Percentiles rank a stretch among this genome's conserved stretches.
Evolutionary conservation across 2,888 invertebrate species (phyloP).

Genomic region (Hirtodrosophila duncani): DNA sequence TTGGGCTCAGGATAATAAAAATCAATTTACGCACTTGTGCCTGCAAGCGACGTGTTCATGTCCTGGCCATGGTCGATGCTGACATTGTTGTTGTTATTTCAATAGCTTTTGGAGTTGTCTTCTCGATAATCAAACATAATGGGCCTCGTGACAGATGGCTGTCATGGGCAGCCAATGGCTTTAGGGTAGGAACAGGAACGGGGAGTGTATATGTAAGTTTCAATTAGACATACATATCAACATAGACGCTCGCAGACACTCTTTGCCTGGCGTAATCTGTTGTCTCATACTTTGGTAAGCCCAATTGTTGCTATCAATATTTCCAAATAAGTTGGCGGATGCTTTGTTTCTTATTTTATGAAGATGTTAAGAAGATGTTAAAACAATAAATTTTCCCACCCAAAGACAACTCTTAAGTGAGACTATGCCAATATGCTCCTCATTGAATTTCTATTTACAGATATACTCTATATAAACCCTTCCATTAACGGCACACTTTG

Average conservation of each 20-base stretch:
- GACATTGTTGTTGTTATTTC: slow-evolving; percentile 5
- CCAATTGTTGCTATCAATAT: slow-evolving; percentile 1
- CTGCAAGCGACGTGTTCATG: slow-evolving; percentile 26
- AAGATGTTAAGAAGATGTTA: no score
- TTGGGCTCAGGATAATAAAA: slow-evolving; percentile 43
- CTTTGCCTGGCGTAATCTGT: no score
- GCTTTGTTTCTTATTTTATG: no score
- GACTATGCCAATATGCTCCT: no score
- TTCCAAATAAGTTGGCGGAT: background rate
- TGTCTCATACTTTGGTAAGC: background rate
- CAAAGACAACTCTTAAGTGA: no score
- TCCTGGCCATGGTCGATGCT: slow-evolving; percentile 17
- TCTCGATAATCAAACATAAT: slow-evolving; percentile 45
- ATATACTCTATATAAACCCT: no score
- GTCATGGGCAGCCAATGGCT: slow-evolving; percentile 31
- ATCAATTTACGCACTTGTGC: slow-evolving; percentile 49
- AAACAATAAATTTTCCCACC: no score
- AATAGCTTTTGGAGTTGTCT: slow-evolving; percentile 32
- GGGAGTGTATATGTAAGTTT: slow-evolving; percentile 19
- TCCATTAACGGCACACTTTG: no score
- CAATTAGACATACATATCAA: no score
- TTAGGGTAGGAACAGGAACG: slow-evolving; percentile 19
- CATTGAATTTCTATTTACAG: no score
- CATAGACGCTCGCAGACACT: no score
- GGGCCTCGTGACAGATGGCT: slow-evolving; percentile 15